Evolutionary conservation across 2,113 vertebrate genomes (phyloP).

Genomic region (Mus spicilegus): DNA sequence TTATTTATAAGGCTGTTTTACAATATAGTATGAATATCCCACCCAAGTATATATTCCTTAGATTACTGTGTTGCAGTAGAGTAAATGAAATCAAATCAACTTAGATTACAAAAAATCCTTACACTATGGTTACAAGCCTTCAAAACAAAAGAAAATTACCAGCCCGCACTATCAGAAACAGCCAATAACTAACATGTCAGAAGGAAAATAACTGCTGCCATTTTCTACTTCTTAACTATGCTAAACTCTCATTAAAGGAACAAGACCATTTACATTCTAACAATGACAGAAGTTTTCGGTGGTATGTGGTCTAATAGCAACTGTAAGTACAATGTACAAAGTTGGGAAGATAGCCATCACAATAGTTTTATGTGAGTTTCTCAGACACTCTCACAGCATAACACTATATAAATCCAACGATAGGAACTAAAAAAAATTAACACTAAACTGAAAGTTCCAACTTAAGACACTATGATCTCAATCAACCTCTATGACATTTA

Average conservation of each 20-base stretch:
- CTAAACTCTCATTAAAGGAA: neutral
- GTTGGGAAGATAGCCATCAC: neutral
- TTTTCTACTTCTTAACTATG: neutral
- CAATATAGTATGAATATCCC: neutral
- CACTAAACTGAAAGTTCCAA: neutral
- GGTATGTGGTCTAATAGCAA: neutral
- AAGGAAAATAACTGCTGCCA: neutral
- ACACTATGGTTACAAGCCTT: neutral
- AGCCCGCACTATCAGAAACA: neutral
- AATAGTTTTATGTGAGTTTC: neutral
- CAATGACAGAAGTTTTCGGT: neutral
- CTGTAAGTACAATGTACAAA: neutral
- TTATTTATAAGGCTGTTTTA: neutral
- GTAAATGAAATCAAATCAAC: slow-evolving; percentile 19
- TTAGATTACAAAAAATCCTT: neutral
- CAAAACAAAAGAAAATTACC: slow-evolving; percentile 30
- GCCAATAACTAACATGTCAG: slow-evolving; percentile 25
- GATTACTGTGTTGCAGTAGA: neutral
- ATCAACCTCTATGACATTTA: slow-evolving; percentile 1
- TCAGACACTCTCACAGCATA: neutral
- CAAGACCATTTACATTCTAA: neutral
- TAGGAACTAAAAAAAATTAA: neutral
- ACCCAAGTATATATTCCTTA: neutral
- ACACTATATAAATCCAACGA: slow-evolving; percentile 4
- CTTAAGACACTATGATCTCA: neutral